Evolutionary conservation across 2,113 vertebrate genomes (phyloP), one percentile per base, ranked within the genome.

Genomic region (Formicarius rufipectus): DNA sequence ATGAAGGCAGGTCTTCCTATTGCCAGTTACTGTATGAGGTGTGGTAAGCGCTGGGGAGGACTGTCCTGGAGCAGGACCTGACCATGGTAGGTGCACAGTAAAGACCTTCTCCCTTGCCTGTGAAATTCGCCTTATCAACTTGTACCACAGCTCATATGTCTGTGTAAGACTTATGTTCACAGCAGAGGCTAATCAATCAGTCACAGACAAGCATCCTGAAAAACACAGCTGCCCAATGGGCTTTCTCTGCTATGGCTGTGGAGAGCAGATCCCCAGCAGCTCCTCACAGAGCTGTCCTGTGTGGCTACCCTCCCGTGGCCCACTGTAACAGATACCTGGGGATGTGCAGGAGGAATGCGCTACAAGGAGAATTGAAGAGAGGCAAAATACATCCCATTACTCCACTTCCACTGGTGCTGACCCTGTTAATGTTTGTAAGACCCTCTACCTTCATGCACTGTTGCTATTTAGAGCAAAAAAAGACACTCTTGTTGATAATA

Each of bases 11-110:
- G 8, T 68, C 30, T 30, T 63, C 64, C 50, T 53, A 4, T 42
- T 47, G 47, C 58, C 21, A 55, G 45, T 35, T 74, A 18, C 21
- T 47, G 3, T 52, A 7, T 16, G 30, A 71, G 25, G 18, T 31
- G 28, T 31, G 42, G 13, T 44, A 49, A 14, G 45, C 0, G 0
- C 33, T 28, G 58, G 24, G 24, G 28, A 62, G 33, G 17, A 6
- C 16, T 62, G 13, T 33, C 25, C 5, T 39, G 52, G 35, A 68
- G 55, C 42, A 86, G 69, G 45, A 87, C 42, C 56, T 67, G 40
- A 18, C 28, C 18, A 1, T 24, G 18, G 55, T 17, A 39, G 20
- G 6, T 50, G 21, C 30, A 42, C 14, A 39, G 39, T 10, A 7
- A 76, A 68, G 58, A 55, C 44, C 18, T 76, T 56, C 33, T 79